Evolutionary conservation across 1,140 invertebrate genomes (phyloP).

Genomic region (Onthophagus taurus): DNA sequence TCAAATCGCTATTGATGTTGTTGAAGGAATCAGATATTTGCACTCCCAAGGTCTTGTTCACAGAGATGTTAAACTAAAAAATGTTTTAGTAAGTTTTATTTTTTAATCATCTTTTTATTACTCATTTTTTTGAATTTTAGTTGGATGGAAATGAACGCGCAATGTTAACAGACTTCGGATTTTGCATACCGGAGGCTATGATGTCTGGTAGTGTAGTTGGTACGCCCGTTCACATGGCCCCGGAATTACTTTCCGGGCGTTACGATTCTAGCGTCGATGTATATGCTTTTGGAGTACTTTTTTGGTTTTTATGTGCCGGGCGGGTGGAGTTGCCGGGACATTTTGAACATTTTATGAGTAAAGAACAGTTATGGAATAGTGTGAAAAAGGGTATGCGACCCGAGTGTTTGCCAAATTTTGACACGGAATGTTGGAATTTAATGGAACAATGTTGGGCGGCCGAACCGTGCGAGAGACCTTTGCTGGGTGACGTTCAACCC

Average conservation of each 20-base stretch:
- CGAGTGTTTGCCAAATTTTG: slow-evolving; percentile 64
- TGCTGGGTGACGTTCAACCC: slow-evolving; percentile 67
- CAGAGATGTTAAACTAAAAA: slow-evolving; percentile 85
- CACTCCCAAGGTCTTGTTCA: slow-evolving; percentile 83
- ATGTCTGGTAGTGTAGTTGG: slow-evolving; percentile 81
- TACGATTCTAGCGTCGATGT: slow-evolving; percentile 84
- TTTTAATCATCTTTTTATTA: background rate
- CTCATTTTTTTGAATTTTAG: slow-evolving; percentile 19
- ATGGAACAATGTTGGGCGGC: slow-evolving; percentile 81
- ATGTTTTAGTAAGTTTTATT: slow-evolving; percentile 57
- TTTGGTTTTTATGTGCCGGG: slow-evolving; percentile 86
- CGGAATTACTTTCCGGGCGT: slow-evolving; percentile 70
- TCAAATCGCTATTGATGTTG: slow-evolving; percentile 73
- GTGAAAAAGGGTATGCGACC: slow-evolving; percentile 74
- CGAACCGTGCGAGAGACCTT: slow-evolving; percentile 63
- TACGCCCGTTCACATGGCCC: slow-evolving; percentile 88
- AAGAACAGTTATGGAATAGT: slow-evolving; percentile 79
- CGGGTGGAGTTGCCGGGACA: slow-evolving; percentile 67
- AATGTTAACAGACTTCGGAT: slow-evolving; percentile 81
- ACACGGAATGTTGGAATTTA: slow-evolving; percentile 72
- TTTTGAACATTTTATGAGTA: slow-evolving; percentile 81
- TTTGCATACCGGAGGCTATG: slow-evolving; percentile 87
- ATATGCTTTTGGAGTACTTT: slow-evolving; percentile 85
- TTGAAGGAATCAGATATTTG: slow-evolving; percentile 77
- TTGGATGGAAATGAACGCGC: slow-evolving; percentile 66